Percentiles rank a stretch among this genome's conserved stretches.
Evolutionary conservation across 2,113 vertebrate genomes (phyloP).

Genomic region (Butorides virescens): DNA sequence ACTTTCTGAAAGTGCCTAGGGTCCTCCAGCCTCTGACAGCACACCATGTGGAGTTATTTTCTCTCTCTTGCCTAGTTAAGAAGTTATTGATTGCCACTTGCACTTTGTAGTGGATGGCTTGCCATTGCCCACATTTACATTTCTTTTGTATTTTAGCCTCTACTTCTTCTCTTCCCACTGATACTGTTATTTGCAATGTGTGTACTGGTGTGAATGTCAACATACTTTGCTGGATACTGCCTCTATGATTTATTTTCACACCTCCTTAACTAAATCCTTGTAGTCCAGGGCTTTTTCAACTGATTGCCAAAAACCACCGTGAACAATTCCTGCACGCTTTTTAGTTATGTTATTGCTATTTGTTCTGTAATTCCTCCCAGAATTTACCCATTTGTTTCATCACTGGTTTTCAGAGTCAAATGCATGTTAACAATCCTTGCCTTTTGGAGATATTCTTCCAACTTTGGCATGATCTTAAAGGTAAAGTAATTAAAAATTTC

Average conservation of each 20-base stretch:
- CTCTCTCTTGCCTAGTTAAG: background rate
- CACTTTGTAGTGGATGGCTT: background rate
- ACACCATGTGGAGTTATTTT: background rate
- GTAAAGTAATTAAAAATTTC: background rate
- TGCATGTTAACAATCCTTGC: background rate
- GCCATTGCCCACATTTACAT: background rate
- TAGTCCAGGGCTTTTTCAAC: background rate
- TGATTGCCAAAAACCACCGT: background rate
- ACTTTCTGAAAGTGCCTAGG: background rate
- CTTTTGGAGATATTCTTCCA: background rate
- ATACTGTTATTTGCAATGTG: background rate
- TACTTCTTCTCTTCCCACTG: background rate
- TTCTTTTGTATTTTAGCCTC: background rate
- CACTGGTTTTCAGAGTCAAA: background rate
- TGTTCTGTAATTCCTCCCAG: background rate
- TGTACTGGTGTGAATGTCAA: background rate
- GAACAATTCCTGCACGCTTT: background rate
- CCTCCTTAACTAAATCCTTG: background rate
- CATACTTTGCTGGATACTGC: background rate
- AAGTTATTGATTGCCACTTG: slow-evolving; percentile 8
- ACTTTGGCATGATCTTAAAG: background rate
- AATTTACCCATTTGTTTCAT: background rate
- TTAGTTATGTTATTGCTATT: background rate
- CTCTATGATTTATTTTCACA: background rate
- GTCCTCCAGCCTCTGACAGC: background rate